phyloP scores from a whole-genome alignment of 2,888 invertebrate genomes.

The Megamerina dolium region DNA sequence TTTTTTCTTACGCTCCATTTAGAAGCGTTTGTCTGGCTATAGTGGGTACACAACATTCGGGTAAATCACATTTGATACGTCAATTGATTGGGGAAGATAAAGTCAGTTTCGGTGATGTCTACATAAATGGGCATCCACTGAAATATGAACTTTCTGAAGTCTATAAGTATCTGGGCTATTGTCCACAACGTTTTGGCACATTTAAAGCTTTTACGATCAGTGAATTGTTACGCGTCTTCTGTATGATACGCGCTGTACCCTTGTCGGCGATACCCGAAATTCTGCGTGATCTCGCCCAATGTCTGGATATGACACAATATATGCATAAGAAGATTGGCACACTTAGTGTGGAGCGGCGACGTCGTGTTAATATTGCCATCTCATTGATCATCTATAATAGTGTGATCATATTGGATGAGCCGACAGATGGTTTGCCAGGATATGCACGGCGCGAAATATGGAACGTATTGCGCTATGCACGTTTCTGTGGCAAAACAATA shows the following conservation, averaged over 20 bases:
- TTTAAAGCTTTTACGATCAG: conserved; percentile 61
- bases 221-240: conserved; percentile 60
- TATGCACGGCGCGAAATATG: conserved; percentile 74
- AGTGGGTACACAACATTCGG: conserved; percentile 73
- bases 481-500: conserved; percentile 65
- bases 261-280: conserved; percentile 29
- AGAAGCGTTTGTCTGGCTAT: conserved; percentile 67
- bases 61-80: conserved; percentile 77
- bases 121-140: conserved; percentile 55
- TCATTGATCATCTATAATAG: conserved; percentile 62
- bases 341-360: conserved; percentile 63
- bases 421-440: conserved; percentile 55
- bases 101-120: conserved; percentile 65
- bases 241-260: conserved; percentile 57
- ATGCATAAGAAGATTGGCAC: conserved; percentile 55
- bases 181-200: conserved; percentile 65
- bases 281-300: conserved; percentile 50
- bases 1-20: neutral
- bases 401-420: conserved; percentile 63
- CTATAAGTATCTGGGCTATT: conserved; percentile 55
- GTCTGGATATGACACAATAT: conserved; percentile 56
- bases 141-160: conserved; percentile 54
- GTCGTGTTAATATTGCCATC: conserved; percentile 66
- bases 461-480: conserved; percentile 62
- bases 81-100: conserved; percentile 75